A percentile compares a stretch with the other conserved stretches of the same genome.
Conservation (phyloP, 2,113 vertebrate genomes). For the Pholis gunnellus region DNA sequence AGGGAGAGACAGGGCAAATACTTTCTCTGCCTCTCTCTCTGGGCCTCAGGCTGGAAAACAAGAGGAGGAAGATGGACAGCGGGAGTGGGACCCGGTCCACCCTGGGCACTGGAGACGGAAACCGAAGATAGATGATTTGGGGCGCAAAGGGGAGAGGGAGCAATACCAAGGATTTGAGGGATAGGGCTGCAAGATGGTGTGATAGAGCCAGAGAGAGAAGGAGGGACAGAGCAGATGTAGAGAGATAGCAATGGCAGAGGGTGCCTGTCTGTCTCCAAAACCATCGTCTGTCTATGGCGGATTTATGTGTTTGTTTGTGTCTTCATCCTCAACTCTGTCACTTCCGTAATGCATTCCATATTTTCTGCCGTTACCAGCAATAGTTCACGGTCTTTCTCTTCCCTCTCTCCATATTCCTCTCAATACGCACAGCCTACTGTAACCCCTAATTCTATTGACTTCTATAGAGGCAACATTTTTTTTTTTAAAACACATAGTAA, state of each 20-base stretch:
- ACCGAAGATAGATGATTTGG: constrained; percentile 59
- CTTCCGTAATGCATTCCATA: constrained; percentile 84
- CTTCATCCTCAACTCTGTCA: constrained; percentile 77
- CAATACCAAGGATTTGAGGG: constrained; percentile 47
- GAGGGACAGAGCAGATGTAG: constrained; percentile 55
- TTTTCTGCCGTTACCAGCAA: constrained; percentile 72
- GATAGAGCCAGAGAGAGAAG: constrained; percentile 45
- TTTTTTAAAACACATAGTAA: constrained; percentile 63
- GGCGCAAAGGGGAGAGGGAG: constrained; percentile 32
- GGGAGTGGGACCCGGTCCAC: constrained; percentile 47
- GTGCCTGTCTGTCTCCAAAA: constrained; percentile 78
- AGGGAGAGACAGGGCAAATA: constrained; percentile 77
- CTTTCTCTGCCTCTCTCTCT: constrained; percentile 66
- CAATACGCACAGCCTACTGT: constrained; percentile 39
- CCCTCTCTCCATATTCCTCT: constrained; percentile 43
- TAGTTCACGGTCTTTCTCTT: constrained; percentile 57
- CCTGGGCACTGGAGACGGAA: constrained; percentile 60
- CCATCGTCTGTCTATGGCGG: constrained; percentile 74
- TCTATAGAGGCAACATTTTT: constrained; percentile 58
- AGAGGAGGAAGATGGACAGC: constrained; percentile 60
- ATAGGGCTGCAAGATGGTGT: constrained; percentile 56
- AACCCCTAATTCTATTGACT: constrained; percentile 59
- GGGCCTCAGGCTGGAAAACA: constrained; percentile 74
- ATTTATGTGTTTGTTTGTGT: constrained; percentile 87
- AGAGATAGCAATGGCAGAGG: constrained; percentile 66